Base-by-base conservation (phyloP, 1,140 invertebrate genomes). In the Sminthurides bifidus region DNA sequence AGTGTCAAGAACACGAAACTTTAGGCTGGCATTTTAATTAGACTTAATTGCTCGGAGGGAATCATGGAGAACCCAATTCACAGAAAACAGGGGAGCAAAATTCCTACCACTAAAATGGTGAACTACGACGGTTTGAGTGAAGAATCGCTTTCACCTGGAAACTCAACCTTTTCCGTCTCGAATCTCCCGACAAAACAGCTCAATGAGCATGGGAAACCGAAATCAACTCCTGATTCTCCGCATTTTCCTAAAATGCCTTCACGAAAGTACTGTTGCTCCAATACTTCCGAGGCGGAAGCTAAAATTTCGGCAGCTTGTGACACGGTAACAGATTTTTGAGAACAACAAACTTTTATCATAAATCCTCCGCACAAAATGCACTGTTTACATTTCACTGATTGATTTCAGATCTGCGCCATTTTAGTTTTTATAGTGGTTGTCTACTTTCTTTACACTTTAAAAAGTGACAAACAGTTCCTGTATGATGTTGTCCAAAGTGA, bases 221-320 rank as follows among this genome's bases (percentile, higher is more conserved):
- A n/a, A n/a, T n/a, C n/a, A n/a, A n/a, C n/a, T n/a, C n/a, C n/a
- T n/a, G n/a, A n/a, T n/a, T n/a, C n/a, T n/a, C n/a, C n/a, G n/a
- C n/a, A n/a, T n/a, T n/a, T n/a, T n/a, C n/a, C n/a, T n/a, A n/a
- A n/a, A n/a, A n/a, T n/a, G n/a, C n/a, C n/a, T n/a, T n/a, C n/a
- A 30, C 31, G 17, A 49, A 49, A 49, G 15, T 61, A 61, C 37
- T 61, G 59, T 41, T 61, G 59, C 33, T 61, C 56, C 19, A 56
- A 61, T 33, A 49, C 59, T 17, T 30, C 55, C 10, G 44, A 55
- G 38, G 3, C 33, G 3, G 59, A 61, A 44, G 24, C 50, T 3
- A 58, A 50, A 24, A 54, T 50, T 30, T 52, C 54, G 30, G 52
- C 37, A 0, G 5, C 40, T 12, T 54, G 57, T 45, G 59, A 61